phyloP scores from a whole-genome alignment of 2,113 vertebrate genomes.

The Brienomyrus brachyistius region DNA sequence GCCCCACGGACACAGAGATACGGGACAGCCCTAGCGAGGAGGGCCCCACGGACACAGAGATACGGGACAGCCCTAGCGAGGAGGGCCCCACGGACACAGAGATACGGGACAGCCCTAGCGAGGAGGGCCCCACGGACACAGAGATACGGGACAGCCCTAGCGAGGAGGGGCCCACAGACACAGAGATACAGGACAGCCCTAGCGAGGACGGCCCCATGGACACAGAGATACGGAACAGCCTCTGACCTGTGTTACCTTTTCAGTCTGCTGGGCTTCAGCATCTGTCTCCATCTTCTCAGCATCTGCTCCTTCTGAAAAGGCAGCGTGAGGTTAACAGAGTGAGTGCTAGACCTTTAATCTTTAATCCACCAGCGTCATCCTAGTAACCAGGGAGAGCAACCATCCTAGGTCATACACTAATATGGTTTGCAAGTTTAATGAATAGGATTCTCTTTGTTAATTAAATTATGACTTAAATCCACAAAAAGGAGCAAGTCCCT shows the following conservation, averaged over 20 bases:
- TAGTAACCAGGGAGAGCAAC: neutral
- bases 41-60: neutral
- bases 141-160: neutral
- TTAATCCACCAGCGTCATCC: neutral
- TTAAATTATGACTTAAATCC: neutral
- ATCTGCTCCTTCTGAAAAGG: slow-evolving; percentile 64
- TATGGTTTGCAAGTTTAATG: neutral
- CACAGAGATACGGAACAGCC: neutral
- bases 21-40: too few relatives aligned
- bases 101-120: neutral
- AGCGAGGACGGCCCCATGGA: neutral
- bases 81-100: neutral
- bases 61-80: neutral
- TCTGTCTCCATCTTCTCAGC: slow-evolving; percentile 87
- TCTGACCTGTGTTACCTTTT: slow-evolving; percentile 67
- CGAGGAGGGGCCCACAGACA: neutral
- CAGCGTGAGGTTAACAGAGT: neutral
- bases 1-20: neutral
- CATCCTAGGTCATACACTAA: neutral
- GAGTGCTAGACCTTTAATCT: neutral
- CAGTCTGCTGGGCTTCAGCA: slow-evolving; percentile 72
- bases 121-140: neutral
- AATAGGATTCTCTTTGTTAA: neutral
- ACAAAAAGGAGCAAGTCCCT: neutral
- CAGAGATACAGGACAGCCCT: neutral